Base-by-base conservation (phyloP, 2,888 invertebrate genomes). In the Prionchulus punctatus region DNA sequence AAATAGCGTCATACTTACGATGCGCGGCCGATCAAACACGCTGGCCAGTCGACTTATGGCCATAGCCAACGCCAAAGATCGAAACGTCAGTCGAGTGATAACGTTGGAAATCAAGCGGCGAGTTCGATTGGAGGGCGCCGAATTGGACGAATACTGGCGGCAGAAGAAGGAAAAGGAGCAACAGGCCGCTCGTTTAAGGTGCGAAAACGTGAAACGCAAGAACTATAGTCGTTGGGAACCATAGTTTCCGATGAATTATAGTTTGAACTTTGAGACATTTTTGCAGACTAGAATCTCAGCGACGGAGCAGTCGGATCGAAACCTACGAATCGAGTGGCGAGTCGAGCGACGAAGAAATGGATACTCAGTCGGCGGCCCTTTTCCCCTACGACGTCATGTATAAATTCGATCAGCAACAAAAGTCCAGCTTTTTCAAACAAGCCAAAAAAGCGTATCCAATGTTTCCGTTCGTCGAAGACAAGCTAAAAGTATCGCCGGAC, bases 1-100 rank as follows among this genome's bases (percentile, higher is more conserved):
- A 69, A 98, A 98, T 70, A 87, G 89, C 69, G 85, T 98, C 61
- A 88, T 98, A 60, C 76, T 99, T 55, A 96, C 96, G 1, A 83
- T 70, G 49, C 66, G 78, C 57, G 86, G 68, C 76, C 83, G 84
- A 77, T 77, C 72, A 43, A 73, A 76, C 2, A 79, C 78, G 1
- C 69, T 80, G 43, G 75, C 76, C 1, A 62, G 77, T 55, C 71
- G 72, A 61, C 70, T 80, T 21, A 75, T 79, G 2, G 36, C 23
- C 3, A 45, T 23, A n/a, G 2, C 55, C 59, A 30, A 56, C 49
- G 1, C 49, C 50, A 45, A 60, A 53, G 55, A 54, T 45, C n/a
- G 52, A 59, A 59, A 7, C 30, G 43, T n/a, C 25, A 56, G 7
- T 1, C 50, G 54, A 2, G 47, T 57, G 12, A 30, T 60, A 25